These are phyloP conservation scores for Dendrophyllia cribrosa DNA, from an alignment of 64 coral and sea anemone species.

Conservation along the genomic window DNA sequence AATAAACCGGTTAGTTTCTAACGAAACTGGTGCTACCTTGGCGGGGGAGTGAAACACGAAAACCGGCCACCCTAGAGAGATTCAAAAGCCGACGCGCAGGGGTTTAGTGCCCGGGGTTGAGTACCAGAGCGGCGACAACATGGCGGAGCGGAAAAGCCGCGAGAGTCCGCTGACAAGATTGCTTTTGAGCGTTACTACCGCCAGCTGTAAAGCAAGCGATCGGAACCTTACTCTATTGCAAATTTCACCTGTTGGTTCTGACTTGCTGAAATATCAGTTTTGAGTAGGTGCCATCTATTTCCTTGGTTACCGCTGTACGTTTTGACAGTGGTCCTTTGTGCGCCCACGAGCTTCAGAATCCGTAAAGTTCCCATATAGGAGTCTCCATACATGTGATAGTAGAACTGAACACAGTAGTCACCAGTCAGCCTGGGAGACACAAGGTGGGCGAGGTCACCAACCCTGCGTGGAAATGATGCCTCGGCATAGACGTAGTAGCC, in stretches of 20 bases:
- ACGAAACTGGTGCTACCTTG: too few species aligned
- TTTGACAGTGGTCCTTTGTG: not conserved
- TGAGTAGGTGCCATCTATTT: constrained; percentile 4
- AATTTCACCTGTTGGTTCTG: constrained; percentile 2
- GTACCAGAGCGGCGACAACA: too few species aligned
- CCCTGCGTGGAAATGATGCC: constrained; percentile 47
- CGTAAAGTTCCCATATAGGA: not conserved
- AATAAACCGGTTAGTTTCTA: too few species aligned
- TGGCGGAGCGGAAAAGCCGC: too few species aligned
- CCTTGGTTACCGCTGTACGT: constrained; percentile 21
- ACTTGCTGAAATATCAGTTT: not conserved
- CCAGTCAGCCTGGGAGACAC: not conserved
- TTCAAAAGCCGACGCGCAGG: too few species aligned
- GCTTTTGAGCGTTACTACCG: too few species aligned
- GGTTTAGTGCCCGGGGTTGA: too few species aligned
- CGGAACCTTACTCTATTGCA: not conserved
- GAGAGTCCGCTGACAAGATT: too few species aligned
- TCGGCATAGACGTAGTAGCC: constrained; percentile 67
- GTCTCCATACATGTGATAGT: constrained; percentile 61
- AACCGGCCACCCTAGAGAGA: too few species aligned
- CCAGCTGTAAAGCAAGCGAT: too few species aligned
- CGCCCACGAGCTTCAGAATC: not conserved
- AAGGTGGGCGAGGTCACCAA: constrained; percentile 24
- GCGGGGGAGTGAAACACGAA: too few species aligned
- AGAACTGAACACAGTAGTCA: constrained; percentile 48